Conservation (phyloP, 1,140 invertebrate species). For the Polyergus mexicanus region DNA sequence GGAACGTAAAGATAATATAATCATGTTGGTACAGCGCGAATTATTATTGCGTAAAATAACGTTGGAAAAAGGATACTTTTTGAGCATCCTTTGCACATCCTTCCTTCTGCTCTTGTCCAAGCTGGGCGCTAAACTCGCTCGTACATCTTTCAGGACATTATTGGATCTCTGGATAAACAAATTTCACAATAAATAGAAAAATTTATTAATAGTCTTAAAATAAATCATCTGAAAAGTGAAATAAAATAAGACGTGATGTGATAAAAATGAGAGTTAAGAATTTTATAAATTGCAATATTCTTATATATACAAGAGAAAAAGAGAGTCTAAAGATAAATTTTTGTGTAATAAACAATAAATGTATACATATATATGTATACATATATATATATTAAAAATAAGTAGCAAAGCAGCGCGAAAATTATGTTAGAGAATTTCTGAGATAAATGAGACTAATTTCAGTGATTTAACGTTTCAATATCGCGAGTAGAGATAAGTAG, state of each 20-base stretch:
- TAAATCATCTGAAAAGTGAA: background rate
- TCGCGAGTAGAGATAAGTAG: background rate
- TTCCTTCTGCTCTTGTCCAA: conserved; percentile 64
- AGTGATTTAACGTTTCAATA: background rate
- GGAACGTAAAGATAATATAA: conserved; percentile 25
- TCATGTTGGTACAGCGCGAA: background rate
- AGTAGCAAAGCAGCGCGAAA: background rate
- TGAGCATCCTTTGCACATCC: conserved; percentile 70
- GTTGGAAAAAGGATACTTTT: conserved; percentile 83
- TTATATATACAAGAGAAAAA: background rate
- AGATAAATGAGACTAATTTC: conserved; percentile 18
- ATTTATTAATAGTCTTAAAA: background rate
- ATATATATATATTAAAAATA: no score
- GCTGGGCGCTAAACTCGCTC: conserved; percentile 66
- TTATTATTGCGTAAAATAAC: conserved; percentile 38
- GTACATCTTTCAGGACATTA: conserved; percentile 71
- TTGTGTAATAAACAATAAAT: background rate
- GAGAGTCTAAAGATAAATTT: background rate
- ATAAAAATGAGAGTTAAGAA: background rate
- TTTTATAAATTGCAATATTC: no score
- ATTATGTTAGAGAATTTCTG: background rate
- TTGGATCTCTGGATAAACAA: conserved; percentile 72
- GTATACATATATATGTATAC: no score
- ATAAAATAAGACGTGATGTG: background rate
- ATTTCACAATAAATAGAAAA: background rate